Evolutionary conservation across 2,888 invertebrate species (phyloP).

Genomic region (Lathronympha strigana): DNA sequence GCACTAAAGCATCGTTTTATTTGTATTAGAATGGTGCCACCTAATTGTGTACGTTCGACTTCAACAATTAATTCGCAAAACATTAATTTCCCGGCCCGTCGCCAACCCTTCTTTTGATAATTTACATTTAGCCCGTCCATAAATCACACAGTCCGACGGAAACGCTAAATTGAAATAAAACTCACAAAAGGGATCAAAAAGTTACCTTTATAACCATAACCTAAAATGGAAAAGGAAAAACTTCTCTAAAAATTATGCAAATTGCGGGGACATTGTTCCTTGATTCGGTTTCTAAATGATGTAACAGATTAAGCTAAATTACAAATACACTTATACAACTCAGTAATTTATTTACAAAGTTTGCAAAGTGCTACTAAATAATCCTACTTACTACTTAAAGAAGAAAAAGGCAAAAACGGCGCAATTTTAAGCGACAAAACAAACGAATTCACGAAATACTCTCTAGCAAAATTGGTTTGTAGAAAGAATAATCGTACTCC

Average conservation of each 20-base stretch:
- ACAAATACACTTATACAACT: too few relatives aligned
- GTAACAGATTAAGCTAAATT: background rate
- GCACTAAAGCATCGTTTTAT: too few relatives aligned
- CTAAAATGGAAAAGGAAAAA: conserved; percentile 2
- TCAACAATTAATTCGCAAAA: conserved; percentile 14
- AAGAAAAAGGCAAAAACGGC: background rate
- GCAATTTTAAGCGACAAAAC: background rate
- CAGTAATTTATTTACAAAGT: too few relatives aligned
- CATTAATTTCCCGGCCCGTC: conserved; percentile 24
- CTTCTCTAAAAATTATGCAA: background rate
- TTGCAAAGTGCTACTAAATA: too few relatives aligned
- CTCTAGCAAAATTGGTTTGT: background rate
- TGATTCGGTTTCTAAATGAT: background rate
- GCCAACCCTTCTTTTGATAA: conserved; percentile 27
- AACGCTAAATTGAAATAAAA: conserved; percentile 37
- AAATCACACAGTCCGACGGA: conserved; percentile 30
- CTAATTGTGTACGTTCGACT: background rate
- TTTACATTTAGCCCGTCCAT: conserved; percentile 25
- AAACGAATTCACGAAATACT: background rate
- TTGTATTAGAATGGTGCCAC: background rate
- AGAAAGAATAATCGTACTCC: too few relatives aligned
- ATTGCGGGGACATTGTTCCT: conserved; percentile 7
- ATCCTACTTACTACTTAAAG: background rate
- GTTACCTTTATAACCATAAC: conserved; percentile 14
- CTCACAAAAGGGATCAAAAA: conserved; percentile 34